Evolutionary conservation across 1,140 invertebrate species (phyloP), one percentile per base, ranked within the genome.

Genomic region (Nasonia giraulti): DNA sequence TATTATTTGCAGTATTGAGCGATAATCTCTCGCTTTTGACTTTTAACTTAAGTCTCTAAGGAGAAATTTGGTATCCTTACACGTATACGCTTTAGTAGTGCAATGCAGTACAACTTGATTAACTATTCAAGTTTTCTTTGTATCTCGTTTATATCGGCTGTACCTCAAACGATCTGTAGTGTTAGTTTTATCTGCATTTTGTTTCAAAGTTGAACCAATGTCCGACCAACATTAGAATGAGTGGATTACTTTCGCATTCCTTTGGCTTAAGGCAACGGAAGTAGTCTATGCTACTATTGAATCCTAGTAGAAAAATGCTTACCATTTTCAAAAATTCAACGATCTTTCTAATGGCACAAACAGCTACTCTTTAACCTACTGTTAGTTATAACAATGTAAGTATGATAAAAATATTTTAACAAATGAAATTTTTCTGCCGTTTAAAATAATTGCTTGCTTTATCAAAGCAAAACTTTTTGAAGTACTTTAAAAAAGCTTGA

Each of bases 11-110:
- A 86, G 74, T 90, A 90, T 88, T 88, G 87, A 90, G 89, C 89
- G 89, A 91, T 86, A 89, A 82, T 90, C 86, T 66, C 2, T 73
- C 66, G 74, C 86, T 82, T 88, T 86, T 89, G 87, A 85, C 80
- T 89, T 77, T 84, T 90, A 88, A 86, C 87, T 88, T 87, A 83
- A 84, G 78, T 86, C 80, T 71, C 71, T 84, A 87, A 81, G 83
- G 86, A 89, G 90, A 89, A 89, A 87, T 88, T 87, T 85, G 79
- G 82, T 87, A 87, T 87, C 74, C 83, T 84, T 82, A 86, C 76
- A 79, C 79, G 85, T 88, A 86, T 87, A 87, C 86, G 86, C 80
- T 82, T 87, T 78, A 82, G 85, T 85, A 50, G 23, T 83, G 62
- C 20, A 81, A 81, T 85, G 73, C 50, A 76, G 17, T 81, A 76